phyloP scores from a whole-genome alignment of 2,888 invertebrate species.

The Toxonevra muliebris region DNA sequence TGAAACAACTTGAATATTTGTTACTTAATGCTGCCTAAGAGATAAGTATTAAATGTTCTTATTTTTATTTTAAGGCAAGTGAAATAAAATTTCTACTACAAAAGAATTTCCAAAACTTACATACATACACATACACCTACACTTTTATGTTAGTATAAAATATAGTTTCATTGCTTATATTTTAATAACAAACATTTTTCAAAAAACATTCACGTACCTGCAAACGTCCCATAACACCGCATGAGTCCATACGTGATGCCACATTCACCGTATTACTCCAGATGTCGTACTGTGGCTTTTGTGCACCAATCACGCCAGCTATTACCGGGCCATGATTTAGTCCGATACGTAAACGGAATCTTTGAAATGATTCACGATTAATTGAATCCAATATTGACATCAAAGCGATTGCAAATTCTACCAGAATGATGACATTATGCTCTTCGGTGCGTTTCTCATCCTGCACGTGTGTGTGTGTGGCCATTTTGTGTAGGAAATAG shows the following conservation, averaged over 20 bases:
- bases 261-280: constrained; percentile 99
- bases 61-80: no score
- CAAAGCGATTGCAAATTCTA: constrained; percentile 94
- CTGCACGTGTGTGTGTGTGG: constrained; percentile 24
- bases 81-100: no score
- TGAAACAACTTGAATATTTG: no score
- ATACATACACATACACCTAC: no score
- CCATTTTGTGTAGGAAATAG: constrained; percentile 6
- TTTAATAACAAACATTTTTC: neutral
- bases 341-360: constrained; percentile 91
- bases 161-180: no score
- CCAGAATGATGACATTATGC: constrained; percentile 86
- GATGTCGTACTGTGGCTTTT: constrained; percentile 98
- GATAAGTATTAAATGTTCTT: no score
- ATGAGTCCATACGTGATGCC: constrained; percentile 96
- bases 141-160: no score
- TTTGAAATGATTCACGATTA: constrained; percentile 95
- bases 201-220: constrained; percentile 68
- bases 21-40: no score
- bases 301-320: constrained; percentile 96
- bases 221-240: constrained; percentile 86
- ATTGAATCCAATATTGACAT: constrained; percentile 94
- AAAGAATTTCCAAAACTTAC: no score
- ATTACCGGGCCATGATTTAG: constrained; percentile 74
- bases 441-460: constrained; percentile 81